Percentiles rank a stretch among this genome's conserved stretches.
Conservation (phyloP, 1,140 invertebrate species). For the Pseudomyrmex dendroicus region DNA sequence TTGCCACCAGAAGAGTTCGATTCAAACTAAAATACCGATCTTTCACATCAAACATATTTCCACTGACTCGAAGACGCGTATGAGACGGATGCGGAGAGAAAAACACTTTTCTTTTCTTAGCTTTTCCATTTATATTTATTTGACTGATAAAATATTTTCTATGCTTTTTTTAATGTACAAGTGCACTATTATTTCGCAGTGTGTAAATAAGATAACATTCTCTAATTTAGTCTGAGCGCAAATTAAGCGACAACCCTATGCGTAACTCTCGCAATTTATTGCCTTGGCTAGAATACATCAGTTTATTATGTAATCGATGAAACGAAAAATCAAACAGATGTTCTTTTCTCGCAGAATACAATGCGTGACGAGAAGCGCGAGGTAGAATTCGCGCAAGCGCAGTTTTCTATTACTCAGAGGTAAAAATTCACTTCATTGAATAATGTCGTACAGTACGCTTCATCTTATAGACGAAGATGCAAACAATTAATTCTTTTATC, state of each 20-base stretch:
- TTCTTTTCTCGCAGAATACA: slow-evolving; percentile 4
- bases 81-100: no score
- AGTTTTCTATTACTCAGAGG: no score
- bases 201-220: not conserved
- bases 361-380: not conserved
- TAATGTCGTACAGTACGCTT: not conserved
- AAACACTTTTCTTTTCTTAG: no score
- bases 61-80: no score
- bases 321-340: slow-evolving; percentile 1
- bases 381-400: not conserved
- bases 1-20: no score
- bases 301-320: not conserved
- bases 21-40: no score
- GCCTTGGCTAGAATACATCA: not conserved
- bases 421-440: not conserved
- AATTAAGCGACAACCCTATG: not conserved
- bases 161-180: not conserved
- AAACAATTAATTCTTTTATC: no score
- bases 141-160: not conserved
- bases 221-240: not conserved
- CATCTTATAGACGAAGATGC: not conserved
- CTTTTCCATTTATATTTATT: not conserved
- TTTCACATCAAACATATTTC: no score
- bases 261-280: not conserved
- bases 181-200: no score